A percentile compares a stretch with the other conserved stretches of the same genome.
Conservation (phyloP, 1,140 invertebrate genomes). For the Danaus melanippus region DNA sequence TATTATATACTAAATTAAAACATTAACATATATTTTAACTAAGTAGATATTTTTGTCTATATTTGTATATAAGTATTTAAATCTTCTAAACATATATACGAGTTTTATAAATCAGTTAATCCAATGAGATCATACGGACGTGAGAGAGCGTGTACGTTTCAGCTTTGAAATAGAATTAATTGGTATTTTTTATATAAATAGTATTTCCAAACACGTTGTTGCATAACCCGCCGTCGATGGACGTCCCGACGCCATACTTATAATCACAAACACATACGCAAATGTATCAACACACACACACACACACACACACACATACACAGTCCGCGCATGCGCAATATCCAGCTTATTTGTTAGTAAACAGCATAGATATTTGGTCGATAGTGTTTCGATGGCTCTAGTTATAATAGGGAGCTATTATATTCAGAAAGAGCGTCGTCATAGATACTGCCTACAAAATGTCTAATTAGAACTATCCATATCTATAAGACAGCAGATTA, state of each 20-base stretch:
- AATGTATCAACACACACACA: constrained; percentile 20
- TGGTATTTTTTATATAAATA: too few relatives aligned
- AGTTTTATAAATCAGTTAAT: too few relatives aligned
- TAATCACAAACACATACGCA: constrained; percentile 35
- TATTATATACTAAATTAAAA: too few relatives aligned
- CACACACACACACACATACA: constrained; percentile 35
- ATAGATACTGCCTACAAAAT: background rate
- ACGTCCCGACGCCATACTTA: constrained; percentile 44
- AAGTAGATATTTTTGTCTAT: too few relatives aligned
- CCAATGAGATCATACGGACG: too few relatives aligned
- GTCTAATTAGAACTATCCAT: too few relatives aligned
- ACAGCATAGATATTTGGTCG: constrained; percentile 55
- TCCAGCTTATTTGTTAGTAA: constrained; percentile 51
- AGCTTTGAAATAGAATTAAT: too few relatives aligned
- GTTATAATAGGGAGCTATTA: constrained; percentile 11
- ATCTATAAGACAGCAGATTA: too few relatives aligned
- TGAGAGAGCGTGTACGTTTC: too few relatives aligned
- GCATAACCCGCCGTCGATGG: constrained; percentile 40
- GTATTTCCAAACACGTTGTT: constrained; percentile 21
- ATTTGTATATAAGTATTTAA: too few relatives aligned
- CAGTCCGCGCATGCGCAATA: constrained; percentile 38
- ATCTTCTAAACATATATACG: too few relatives aligned
- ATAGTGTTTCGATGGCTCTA: constrained; percentile 29
- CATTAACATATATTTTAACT: too few relatives aligned
- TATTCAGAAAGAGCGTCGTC: constrained; percentile 5